Conservation (phyloP, 2,113 vertebrate genomes). For the Dicaeum eximium region DNA sequence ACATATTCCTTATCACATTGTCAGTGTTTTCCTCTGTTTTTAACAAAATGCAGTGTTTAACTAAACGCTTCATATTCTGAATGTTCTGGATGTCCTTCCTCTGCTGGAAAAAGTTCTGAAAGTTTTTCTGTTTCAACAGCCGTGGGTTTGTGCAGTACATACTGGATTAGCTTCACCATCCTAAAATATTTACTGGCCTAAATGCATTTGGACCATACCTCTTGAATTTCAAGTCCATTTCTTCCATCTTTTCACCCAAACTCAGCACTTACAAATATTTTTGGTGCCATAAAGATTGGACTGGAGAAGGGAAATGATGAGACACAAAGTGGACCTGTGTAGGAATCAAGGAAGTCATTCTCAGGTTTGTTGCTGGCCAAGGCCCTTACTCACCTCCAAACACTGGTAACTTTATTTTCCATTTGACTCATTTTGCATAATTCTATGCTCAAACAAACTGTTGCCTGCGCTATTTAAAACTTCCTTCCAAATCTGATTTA, state of each 20-base stretch:
- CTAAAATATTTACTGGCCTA: neutral
- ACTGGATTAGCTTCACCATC: neutral
- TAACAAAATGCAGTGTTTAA: neutral
- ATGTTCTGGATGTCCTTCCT: neutral
- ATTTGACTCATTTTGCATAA: constrained; percentile 34
- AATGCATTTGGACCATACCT: neutral
- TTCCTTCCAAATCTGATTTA: neutral
- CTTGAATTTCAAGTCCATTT: neutral
- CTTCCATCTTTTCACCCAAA: neutral
- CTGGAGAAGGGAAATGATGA: constrained; percentile 8
- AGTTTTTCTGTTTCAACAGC: neutral
- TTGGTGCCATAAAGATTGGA: neutral
- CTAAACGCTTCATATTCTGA: neutral
- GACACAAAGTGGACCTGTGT: constrained; percentile 29
- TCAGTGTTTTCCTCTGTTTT: constrained; percentile 7
- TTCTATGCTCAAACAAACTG: neutral
- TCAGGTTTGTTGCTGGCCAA: neutral
- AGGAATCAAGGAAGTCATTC: constrained; percentile 22
- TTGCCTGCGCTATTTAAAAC: neutral
- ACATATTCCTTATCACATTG: neutral
- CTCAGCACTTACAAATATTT: neutral
- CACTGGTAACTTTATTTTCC: constrained; percentile 52
- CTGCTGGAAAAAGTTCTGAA: neutral
- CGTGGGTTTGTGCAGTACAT: neutral
- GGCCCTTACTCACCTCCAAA: neutral